Conservation (phyloP, 2,797 vertebrate genomes). For the Cuniculus paca region DNA sequence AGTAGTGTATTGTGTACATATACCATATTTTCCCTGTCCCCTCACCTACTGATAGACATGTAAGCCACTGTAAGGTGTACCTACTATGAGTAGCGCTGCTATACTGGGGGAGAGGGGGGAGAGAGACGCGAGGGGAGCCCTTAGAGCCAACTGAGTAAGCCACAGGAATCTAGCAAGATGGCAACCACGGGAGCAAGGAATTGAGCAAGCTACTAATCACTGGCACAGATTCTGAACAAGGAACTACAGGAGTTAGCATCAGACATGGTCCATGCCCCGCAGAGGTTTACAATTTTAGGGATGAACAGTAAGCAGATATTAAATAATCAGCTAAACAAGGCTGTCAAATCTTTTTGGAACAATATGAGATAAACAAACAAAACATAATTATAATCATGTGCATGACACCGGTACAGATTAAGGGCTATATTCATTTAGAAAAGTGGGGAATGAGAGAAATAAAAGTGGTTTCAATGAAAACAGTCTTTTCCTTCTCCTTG, state of each 20-base stretch:
- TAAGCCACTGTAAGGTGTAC: background rate
- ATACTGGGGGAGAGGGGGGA: no score
- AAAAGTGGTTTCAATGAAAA: background rate
- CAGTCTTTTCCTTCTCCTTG: background rate
- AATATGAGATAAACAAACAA: constrained; percentile 45
- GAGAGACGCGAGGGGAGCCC: no score
- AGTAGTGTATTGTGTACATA: background rate
- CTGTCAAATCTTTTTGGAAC: constrained; percentile 53
- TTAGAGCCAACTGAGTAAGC: fast-evolving
- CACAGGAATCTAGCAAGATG: background rate
- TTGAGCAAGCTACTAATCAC: background rate
- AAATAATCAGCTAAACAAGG: constrained; percentile 59
- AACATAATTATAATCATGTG: constrained; percentile 7
- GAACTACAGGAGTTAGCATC: background rate
- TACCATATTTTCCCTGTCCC: background rate
- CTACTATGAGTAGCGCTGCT: background rate
- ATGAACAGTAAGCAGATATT: constrained; percentile 42
- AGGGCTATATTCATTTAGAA: background rate
- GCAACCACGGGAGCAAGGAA: background rate
- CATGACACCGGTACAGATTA: background rate
- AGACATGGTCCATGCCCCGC: background rate
- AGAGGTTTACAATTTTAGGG: background rate
- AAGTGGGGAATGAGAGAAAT: background rate
- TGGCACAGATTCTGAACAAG: background rate
- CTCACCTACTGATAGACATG: background rate